Evolutionary conservation across 2,797 vertebrate genomes (phyloP), one percentile per base, ranked within the genome.

Genomic region (Borostomias antarcticus): DNA sequence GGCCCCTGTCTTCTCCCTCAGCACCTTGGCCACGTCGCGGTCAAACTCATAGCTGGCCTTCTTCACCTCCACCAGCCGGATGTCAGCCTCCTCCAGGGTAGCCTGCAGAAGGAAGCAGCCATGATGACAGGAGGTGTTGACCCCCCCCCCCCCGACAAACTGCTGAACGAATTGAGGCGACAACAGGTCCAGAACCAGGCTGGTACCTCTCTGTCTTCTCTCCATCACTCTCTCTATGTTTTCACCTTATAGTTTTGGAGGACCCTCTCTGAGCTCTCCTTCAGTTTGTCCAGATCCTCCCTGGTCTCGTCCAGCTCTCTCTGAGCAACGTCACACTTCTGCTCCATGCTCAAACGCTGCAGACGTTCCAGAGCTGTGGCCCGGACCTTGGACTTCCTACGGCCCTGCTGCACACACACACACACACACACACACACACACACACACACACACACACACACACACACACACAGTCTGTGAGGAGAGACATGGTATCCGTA

Each of bases 1-100:
- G 32, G 75, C 80, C 8, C 84, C 84, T 75, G 81, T 89, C 77
- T 88, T 89, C 58, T 82, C 84, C 68, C 75, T 79, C 51, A 84
- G 74, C 2, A 72, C 81, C 69, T 76, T 89, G 63, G 81, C 59
- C 4, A 93, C 74, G 35, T 92, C 86, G 17, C 82, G 86, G 45
- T 94, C 88, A 86, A 95, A 93, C 5, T 93, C 89, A 0, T 68
- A 57, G 3, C 37, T 48, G 8, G 84, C 89, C 75, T 71, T 91
- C 83, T 88, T 88, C 15, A 91, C 23, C 35, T 93, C 91, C 1
- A n/a, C 4, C 67, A 85, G 74, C 50, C 88, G 86, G 35, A 88
- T 68, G 21, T 91, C 91, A 9, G 88, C 83, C 77, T 92, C 93
- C 64, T 92, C 89, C 5, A 90, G 75, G 50, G 83, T 83, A 30